Evolutionary conservation across 2,113 vertebrate species (phyloP).

Genomic region (Notarius quadriscutis): DNA sequence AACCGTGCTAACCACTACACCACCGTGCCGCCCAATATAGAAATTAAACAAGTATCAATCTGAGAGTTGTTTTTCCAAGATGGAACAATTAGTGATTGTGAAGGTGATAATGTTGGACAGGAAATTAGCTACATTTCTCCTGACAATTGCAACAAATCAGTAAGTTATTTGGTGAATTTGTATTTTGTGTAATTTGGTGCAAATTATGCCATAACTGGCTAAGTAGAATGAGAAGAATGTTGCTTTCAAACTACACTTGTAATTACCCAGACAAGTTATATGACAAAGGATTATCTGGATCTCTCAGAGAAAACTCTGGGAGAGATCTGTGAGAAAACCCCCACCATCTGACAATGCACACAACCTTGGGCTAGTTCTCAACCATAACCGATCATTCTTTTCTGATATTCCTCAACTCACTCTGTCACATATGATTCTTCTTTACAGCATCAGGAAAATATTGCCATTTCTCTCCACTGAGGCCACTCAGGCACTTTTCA

Average conservation of each 20-base stretch:
- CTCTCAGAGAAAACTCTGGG: background rate
- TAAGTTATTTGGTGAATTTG: background rate
- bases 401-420: background rate
- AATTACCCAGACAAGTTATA: background rate
- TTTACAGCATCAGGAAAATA: background rate
- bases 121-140: background rate
- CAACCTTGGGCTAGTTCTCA: background rate
- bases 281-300: background rate
- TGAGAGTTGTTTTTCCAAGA: background rate
- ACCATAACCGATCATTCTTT: background rate
- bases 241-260: background rate
- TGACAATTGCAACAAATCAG: background rate
- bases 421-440: background rate
- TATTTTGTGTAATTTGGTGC: background rate
- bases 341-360: background rate
- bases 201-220: background rate
- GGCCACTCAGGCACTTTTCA: background rate
- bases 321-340: background rate
- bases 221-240: background rate
- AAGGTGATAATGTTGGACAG: background rate
- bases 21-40: too few species aligned
- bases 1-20: too few species aligned
- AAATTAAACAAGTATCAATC: background rate
- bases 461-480: background rate
- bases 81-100: background rate